phyloP scores from a whole-genome alignment of 2,797 vertebrate species.

The Galagoides demidoff region DNA sequence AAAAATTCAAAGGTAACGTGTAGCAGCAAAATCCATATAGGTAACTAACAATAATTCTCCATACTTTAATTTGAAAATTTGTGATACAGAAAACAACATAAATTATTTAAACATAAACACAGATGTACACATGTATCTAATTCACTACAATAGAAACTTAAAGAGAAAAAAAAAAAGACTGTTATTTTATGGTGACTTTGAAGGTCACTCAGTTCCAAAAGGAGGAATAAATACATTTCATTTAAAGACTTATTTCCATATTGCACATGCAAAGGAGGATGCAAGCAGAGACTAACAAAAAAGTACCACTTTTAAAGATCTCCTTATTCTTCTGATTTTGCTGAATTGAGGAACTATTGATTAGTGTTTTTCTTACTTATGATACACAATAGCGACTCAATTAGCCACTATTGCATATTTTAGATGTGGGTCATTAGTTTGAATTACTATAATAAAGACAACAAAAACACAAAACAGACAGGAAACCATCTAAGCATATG shows the following conservation, averaged over 20 bases:
- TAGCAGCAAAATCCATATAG: slow-evolving; percentile 86
- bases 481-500: slow-evolving; percentile 80
- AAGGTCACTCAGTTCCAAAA: slow-evolving; percentile 82
- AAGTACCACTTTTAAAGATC: slow-evolving; percentile 78
- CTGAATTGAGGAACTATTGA: slow-evolving; percentile 77
- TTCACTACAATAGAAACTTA: slow-evolving; percentile 85
- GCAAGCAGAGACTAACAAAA: slow-evolving; percentile 86
- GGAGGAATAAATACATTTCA: slow-evolving; percentile 80
- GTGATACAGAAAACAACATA: slow-evolving; percentile 90
- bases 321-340: slow-evolving; percentile 79
- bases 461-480: slow-evolving; percentile 87
- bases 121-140: slow-evolving; percentile 84
- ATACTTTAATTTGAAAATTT: slow-evolving; percentile 85
- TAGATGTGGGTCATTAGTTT: slow-evolving; percentile 79
- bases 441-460: slow-evolving; percentile 82
- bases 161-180: slow-evolving; percentile 79
- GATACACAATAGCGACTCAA: slow-evolving; percentile 84
- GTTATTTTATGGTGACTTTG: slow-evolving; percentile 83
- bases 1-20: slow-evolving; percentile 82
- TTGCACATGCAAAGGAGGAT: slow-evolving; percentile 87
- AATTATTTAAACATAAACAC: slow-evolving; percentile 85
- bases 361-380: slow-evolving; percentile 78
- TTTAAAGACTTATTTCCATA: slow-evolving; percentile 85
- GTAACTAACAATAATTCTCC: slow-evolving; percentile 87
- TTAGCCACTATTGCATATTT: slow-evolving; percentile 85